phyloP scores from a whole-genome alignment of 2,797 vertebrate genomes.

The Mastacembelus armatus region DNA sequence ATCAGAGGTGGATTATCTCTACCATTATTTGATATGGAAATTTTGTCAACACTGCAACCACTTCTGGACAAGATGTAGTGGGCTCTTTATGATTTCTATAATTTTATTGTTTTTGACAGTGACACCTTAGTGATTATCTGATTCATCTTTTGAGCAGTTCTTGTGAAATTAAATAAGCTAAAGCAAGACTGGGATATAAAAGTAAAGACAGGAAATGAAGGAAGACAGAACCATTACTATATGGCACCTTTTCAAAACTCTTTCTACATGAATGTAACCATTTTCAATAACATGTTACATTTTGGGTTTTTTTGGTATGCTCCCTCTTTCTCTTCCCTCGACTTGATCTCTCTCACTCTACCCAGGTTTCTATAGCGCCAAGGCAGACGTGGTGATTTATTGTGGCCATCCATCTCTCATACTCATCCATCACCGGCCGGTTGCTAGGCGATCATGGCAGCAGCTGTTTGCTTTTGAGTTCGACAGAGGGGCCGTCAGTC shows the following conservation, averaged over 20 bases:
- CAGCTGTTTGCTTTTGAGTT: conserved; percentile 99
- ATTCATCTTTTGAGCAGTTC: background rate
- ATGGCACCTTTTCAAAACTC: conserved; percentile 15
- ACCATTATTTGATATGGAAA: too few species aligned
- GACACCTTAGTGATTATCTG: background rate
- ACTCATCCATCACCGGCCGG: conserved; percentile 99
- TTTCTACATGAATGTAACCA: conserved; percentile 3
- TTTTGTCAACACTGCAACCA: too few species aligned
- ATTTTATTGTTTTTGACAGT: too few species aligned
- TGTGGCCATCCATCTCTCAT: conserved; percentile 99
- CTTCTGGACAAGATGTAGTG: too few species aligned
- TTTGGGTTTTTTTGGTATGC: conserved; percentile 3
- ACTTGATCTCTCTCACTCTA: conserved; percentile 79
- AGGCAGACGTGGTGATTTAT: conserved; percentile 99
- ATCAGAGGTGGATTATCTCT: too few species aligned
- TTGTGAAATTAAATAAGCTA: background rate
- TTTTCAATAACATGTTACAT: conserved; percentile 37
- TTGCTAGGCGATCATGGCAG: conserved; percentile 99
- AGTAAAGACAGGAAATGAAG: background rate
- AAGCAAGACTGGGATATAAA: background rate
- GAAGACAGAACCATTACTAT: background rate
- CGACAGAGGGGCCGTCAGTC: conserved; percentile 99
- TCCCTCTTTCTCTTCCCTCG: conserved; percentile 54
- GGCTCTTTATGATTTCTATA: too few species aligned
- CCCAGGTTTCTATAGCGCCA: conserved; percentile 92